Evolutionary conservation across 2,113 vertebrate genomes (phyloP).

Genomic region (Thunnus maccoyii): DNA sequence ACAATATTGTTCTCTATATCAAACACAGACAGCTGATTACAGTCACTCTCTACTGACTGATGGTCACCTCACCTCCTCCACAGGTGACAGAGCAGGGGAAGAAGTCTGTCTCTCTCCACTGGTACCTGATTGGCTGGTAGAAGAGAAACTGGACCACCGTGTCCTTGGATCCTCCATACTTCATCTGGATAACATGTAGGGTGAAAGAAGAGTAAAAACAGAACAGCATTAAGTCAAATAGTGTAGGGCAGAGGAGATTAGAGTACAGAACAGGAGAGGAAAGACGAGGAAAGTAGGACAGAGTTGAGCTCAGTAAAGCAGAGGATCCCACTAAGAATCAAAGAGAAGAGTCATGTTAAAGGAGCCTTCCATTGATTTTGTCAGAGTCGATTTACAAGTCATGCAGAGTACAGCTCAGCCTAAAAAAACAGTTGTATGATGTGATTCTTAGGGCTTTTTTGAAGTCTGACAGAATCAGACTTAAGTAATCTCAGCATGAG

Average conservation of each 20-base stretch:
- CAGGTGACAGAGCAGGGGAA: slow-evolving; percentile 95
- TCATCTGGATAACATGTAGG: slow-evolving; percentile 84
- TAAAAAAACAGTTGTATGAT: too few species aligned
- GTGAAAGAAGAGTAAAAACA: background rate
- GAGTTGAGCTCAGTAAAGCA: too few species aligned
- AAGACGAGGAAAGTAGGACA: background rate
- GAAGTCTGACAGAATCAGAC: too few species aligned
- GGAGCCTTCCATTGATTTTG: too few species aligned
- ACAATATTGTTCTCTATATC: background rate
- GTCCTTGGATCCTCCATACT: slow-evolving; percentile 88
- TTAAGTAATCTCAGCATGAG: too few species aligned
- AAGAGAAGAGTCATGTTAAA: background rate
- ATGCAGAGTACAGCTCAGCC: too few species aligned
- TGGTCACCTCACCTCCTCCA: slow-evolving; percentile 89
- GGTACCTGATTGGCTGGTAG: slow-evolving; percentile 94
- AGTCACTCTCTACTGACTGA: background rate
- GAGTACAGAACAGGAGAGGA: background rate
- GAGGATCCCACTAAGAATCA: background rate
- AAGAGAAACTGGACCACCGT: slow-evolving; percentile 92
- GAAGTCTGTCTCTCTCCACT: slow-evolving; percentile 95
- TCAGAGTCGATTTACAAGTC: too few species aligned
- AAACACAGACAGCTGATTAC: background rate
- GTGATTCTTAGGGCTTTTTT: too few species aligned
- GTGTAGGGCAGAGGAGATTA: background rate
- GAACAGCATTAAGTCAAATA: background rate